phyloP scores from a whole-genome alignment of 64 coral and sea anemone species.

The Orbicella faveolata region DNA sequence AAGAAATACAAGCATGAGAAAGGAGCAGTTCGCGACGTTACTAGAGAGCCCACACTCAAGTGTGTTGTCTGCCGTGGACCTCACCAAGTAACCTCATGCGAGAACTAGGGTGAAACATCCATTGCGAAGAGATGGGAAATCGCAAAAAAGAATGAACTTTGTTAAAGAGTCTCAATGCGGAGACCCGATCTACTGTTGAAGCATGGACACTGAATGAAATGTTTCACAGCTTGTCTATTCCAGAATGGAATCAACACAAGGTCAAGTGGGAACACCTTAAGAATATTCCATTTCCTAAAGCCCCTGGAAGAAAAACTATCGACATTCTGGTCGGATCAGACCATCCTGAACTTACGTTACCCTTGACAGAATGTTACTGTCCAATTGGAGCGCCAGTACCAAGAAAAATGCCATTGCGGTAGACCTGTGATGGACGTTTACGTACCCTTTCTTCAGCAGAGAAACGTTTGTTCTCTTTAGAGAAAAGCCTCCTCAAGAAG shows the following conservation, averaged over 20 bases:
- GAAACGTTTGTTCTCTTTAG: too few relatives aligned
- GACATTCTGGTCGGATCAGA: conserved; percentile 34
- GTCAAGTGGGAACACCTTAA: too few relatives aligned
- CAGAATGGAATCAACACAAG: conserved; percentile 26
- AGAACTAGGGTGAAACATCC: too few relatives aligned
- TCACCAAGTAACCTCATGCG: too few relatives aligned
- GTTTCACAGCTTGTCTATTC: conserved; percentile 5
- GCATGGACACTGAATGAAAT: conserved; percentile 21
- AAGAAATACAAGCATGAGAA: background rate
- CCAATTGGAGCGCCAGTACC: conserved; percentile 4
- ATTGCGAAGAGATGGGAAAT: too few relatives aligned
- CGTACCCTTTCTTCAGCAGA: background rate
- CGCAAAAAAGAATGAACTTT: background rate
- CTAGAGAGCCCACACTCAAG: too few relatives aligned
- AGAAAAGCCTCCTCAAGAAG: too few relatives aligned
- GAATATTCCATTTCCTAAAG: too few relatives aligned
- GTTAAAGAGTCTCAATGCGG: conserved; percentile 17
- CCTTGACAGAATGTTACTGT: conserved; percentile 22
- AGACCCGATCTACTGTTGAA: background rate
- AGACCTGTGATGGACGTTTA: conserved; percentile 31
- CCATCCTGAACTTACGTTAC: conserved; percentile 25
- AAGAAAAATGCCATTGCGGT: conserved; percentile 15
- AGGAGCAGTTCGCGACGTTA: too few relatives aligned
- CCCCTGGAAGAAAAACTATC: background rate
- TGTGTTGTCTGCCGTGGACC: too few relatives aligned